Conservation (phyloP, 2,113 vertebrate genomes). For the Axis porcinus region DNA sequence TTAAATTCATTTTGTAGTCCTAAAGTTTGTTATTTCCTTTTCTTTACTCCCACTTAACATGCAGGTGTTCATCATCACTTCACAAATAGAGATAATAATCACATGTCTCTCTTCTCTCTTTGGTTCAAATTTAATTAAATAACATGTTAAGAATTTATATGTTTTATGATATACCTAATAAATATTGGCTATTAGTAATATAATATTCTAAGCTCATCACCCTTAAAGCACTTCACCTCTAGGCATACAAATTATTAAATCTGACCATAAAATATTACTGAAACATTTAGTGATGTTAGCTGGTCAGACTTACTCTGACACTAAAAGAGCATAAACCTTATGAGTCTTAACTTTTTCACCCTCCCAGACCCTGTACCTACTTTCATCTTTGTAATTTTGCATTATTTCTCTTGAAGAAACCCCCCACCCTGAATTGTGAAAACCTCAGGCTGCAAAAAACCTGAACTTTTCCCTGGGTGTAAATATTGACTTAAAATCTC, state of each 20-base stretch:
- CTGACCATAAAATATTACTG: neutral
- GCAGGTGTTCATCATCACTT: neutral
- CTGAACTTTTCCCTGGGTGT: neutral
- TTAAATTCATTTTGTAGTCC: neutral
- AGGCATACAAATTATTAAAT: neutral
- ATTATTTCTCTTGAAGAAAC: neutral
- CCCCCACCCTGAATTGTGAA: neutral
- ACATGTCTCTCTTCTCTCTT: neutral
- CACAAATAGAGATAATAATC: neutral
- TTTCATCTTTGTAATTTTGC: neutral
- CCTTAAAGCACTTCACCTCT: neutral
- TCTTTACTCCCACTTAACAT: neutral
- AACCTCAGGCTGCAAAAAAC: neutral
- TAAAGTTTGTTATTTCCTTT: neutral
- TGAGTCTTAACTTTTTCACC: neutral
- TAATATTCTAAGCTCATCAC: neutral
- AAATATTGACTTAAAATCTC: neutral
- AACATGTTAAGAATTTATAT: neutral
- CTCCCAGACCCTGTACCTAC: neutral
- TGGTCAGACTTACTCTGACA: neutral
- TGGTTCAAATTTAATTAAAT: neutral
- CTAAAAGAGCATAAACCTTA: neutral
- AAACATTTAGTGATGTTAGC: neutral
- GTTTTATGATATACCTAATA: neutral
- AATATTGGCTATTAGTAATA: neutral